Conservation (phyloP, 2,113 vertebrate genomes). For the Struthio camelus region DNA sequence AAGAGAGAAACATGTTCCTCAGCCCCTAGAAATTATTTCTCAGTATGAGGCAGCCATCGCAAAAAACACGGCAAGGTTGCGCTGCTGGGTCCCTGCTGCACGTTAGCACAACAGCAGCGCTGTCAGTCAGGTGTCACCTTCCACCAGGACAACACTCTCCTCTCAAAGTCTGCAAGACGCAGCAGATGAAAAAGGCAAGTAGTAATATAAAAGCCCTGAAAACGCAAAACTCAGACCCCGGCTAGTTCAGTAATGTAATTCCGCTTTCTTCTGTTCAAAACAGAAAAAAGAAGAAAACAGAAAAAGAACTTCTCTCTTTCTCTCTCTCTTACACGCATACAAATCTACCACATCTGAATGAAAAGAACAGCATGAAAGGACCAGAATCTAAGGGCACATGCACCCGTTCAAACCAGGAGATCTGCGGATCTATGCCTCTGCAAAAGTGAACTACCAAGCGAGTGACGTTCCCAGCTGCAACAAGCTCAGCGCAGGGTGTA, state of each 20-base stretch:
- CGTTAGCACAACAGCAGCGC: neutral
- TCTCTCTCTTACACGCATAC: too few species aligned
- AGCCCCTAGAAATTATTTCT: neutral
- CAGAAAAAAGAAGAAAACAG: neutral
- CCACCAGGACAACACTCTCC: fast-evolving
- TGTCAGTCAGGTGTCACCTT: neutral
- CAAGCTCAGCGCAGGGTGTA: neutral
- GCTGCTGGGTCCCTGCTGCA: neutral
- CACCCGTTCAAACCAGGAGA: neutral
- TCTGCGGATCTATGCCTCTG: neutral
- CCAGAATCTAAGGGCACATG: neutral
- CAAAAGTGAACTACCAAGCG: neutral
- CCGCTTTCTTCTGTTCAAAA: neutral
- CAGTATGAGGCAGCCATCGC: neutral
- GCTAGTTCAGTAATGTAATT: neutral
- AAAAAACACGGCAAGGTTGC: neutral
- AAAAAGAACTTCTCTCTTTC: neutral
- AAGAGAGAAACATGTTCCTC: fast-evolving
- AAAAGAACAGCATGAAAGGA: neutral
- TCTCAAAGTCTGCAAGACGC: neutral
- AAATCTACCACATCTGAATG: neutral
- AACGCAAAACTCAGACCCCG: neutral
- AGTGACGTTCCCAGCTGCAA: neutral
- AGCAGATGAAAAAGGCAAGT: neutral
- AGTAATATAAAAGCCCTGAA: neutral